A percentile compares a stretch with the other conserved stretches of the same genome.
phyloP scores from a whole-genome alignment of 1,140 invertebrate genomes.

The Trypoxylus dichotomus region DNA sequence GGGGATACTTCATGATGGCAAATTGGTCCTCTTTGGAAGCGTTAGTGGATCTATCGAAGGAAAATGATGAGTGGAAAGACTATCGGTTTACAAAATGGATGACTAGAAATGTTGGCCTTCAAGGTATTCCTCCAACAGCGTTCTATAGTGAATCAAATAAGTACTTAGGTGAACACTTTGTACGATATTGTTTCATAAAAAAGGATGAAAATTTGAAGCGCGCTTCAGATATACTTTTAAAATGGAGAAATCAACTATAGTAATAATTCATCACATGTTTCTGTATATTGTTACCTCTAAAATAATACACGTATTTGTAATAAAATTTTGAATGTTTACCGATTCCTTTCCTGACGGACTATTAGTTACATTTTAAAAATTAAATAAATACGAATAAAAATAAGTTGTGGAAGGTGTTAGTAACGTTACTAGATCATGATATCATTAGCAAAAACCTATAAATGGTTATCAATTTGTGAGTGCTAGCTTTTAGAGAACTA shows the following conservation, averaged over 20 bases:
- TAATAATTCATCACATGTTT: no score
- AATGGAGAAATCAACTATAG: slow-evolving; percentile 57
- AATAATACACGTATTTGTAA: no score
- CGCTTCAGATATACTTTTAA: slow-evolving; percentile 64
- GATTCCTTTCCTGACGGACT: no score
- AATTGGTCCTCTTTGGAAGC: slow-evolving; percentile 76
- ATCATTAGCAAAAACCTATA: no score
- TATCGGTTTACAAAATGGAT: slow-evolving; percentile 93
- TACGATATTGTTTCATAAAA: slow-evolving; percentile 94
- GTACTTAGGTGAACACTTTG: slow-evolving; percentile 80
- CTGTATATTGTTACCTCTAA: no score
- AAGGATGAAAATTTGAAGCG: slow-evolving; percentile 76
- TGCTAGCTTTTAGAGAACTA: no score
- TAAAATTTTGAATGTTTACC: no score
- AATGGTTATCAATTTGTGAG: no score
- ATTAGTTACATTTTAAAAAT: no score
- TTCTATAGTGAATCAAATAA: slow-evolving; percentile 86
- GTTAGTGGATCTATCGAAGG: slow-evolving; percentile 63
- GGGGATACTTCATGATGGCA: slow-evolving; percentile 95
- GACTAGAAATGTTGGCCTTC: slow-evolving; percentile 84
- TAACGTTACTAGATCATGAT: no score
- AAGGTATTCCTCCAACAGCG: slow-evolving; percentile 89
- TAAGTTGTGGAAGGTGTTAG: no score
- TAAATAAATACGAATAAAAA: no score
- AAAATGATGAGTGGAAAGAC: slow-evolving; percentile 73